A percentile compares a stretch with the other conserved stretches of the same genome.
phyloP scores from a whole-genome alignment of 2,888 invertebrate genomes.

The Cerastis rubricosa region DNA sequence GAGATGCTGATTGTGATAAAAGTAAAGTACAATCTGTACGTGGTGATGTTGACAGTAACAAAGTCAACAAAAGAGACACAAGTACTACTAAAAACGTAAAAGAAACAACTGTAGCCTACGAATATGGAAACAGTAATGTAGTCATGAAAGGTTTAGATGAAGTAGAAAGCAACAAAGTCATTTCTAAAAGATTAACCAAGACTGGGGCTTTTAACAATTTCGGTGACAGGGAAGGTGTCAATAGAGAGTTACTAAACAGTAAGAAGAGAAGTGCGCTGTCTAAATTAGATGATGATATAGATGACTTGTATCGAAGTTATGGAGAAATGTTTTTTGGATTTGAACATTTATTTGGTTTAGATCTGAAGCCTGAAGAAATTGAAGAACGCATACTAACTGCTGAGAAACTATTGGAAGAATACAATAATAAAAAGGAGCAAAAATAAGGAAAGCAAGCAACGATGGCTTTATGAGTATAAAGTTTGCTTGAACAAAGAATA shows the following conservation, averaged over 20 bases:
- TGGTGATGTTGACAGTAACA: not conserved
- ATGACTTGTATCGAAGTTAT: constrained; percentile 13
- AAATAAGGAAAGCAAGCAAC: not conserved
- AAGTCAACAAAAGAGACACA: constrained; percentile 52
- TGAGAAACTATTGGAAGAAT: constrained; percentile 75
- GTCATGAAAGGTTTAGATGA: constrained; percentile 34
- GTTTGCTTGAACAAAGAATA: not conserved
- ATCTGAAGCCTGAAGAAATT: constrained; percentile 72
- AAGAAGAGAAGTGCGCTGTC: constrained; percentile 8
- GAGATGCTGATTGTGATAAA: constrained; percentile 15
- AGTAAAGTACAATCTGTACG: not conserved
- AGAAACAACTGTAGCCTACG: constrained; percentile 43
- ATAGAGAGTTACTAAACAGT: constrained; percentile 13
- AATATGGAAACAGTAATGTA: constrained; percentile 52
- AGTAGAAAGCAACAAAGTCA: constrained; percentile 5
- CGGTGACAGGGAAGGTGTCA: not conserved
- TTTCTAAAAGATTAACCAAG: constrained; percentile 9
- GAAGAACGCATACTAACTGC: constrained; percentile 70
- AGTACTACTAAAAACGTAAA: not conserved
- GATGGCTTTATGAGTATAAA: too few species aligned
- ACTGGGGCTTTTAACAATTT: not conserved
- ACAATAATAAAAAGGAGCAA: constrained; percentile 69
- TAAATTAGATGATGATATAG: constrained; percentile 28
- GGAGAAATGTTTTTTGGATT: constrained; percentile 49
- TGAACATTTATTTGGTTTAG: constrained; percentile 54